Percentiles rank a stretch among this genome's conserved stretches.
Conservation (phyloP, 2,113 vertebrate species). For the Toxotes chatareus region DNA sequence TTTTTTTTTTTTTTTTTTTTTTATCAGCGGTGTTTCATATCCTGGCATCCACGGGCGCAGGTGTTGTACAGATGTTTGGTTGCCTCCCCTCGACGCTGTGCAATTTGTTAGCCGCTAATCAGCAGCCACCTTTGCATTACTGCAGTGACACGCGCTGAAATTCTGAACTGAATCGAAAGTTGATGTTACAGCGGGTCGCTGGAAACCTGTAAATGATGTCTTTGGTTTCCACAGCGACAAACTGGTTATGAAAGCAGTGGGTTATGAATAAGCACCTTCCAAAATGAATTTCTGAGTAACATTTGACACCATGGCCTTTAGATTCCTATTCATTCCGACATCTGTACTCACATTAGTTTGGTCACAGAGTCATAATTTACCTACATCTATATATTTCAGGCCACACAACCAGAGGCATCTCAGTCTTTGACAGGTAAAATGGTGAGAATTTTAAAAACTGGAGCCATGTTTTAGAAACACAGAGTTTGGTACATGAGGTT, state of each 20-base stretch:
- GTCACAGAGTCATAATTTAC: too few relatives aligned
- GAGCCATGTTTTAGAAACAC: too few relatives aligned
- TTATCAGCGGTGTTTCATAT: conserved; percentile 70
- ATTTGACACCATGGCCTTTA: background rate
- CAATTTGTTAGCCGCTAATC: conserved; percentile 76
- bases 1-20: conserved; percentile 25
- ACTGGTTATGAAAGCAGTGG: background rate
- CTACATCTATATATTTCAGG: too few relatives aligned
- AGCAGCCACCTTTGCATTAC: conserved; percentile 65
- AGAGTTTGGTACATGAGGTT: too few relatives aligned
- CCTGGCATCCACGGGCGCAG: conserved; percentile 89
- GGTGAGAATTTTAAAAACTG: too few relatives aligned
- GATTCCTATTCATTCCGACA: too few relatives aligned
- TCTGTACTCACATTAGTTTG: too few relatives aligned
- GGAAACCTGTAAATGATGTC: conserved; percentile 19
- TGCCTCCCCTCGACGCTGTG: conserved; percentile 41
- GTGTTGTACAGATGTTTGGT: conserved; percentile 86
- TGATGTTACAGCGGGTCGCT: background rate
- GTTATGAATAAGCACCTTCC: background rate
- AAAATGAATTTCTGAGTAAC: background rate
- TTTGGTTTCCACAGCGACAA: background rate
- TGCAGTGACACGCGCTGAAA: conserved; percentile 37
- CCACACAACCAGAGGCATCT: too few relatives aligned
- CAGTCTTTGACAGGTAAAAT: too few relatives aligned
- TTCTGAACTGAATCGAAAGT: background rate